Base-by-base conservation (phyloP, 64 coral and sea anemone species). In the Montipora sp. region DNA sequence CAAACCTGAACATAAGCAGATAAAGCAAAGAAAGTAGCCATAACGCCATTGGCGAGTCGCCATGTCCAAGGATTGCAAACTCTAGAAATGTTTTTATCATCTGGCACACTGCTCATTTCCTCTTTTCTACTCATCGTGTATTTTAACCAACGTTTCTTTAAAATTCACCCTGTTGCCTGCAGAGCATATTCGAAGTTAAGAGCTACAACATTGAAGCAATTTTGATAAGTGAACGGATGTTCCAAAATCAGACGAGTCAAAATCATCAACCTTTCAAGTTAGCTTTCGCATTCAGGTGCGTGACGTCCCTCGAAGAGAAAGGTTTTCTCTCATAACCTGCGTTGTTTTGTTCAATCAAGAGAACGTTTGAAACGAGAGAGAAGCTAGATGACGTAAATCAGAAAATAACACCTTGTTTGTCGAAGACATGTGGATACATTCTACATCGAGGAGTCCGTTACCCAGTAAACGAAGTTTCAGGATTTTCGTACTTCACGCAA, bases 1-100 rank as follows among this genome's bases (percentile, higher is more conserved):
- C 73, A 43, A 24, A 88, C 91, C 91, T 93, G 91, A 75, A 93
- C 91, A 88, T 88, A 93, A 4, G 91, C 63, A 58, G 91, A 84
- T 43, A 88, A 79, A 11, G 91, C 83, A 22, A 93, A 61, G 47
- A 93, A 93, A 5, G 88, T n/a, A 18, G 91, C 50, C 91, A 93
- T 93, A 19, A 88, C 10, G 19, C 36, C 84, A 93, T 93, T 93
- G 11, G 83, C 91, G 21, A 88, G 20, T 11, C 91, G 73, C 91
- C 91, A 93, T 14, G 75, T 65, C 91, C 91, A 88, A 0, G 91
- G 91, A 70, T 21, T 44, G 46, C 74, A 93, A 12, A 75, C 8
- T 73, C 66, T 92, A 8, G 45, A 77, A 77, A 59, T 4, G 5
- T 27, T 10, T 11, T 24, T 19, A 6, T 16, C 65, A 27, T 79